Evolutionary conservation across 2,888 invertebrate species (phyloP), one percentile per base, ranked within the genome.

Genomic region (Scaptomyza caliginosa): DNA sequence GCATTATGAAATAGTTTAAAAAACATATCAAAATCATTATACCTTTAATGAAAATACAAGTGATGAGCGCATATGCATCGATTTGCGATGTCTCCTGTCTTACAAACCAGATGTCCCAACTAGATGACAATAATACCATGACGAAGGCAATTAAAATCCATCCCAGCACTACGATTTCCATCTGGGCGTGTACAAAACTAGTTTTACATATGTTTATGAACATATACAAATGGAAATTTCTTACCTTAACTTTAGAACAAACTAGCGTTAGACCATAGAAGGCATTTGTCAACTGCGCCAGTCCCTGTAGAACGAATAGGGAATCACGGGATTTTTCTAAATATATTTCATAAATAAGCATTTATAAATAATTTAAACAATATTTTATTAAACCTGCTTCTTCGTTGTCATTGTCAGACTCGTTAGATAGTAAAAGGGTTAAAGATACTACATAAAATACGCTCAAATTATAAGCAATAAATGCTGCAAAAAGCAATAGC

Each of bases 231-330:
- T 2, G 17, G n/a, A 0, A 2, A 1, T 5, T 6, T 3, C 6
- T 5, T 6, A 71, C 71, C 71, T 66, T 45, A 6, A 48, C 13
- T n/a, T 71, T 62, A 3, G 4, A 19, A 50, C 67, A 62, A 1
- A 71, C 67, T 16, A 60, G 45, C 2, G 26, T 8, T 1, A 71
- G 13, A 5, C 71, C 66, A 48, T 43, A 58, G 21, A 57, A 2
- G 0, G 42, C 36, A 55, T 71, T 71, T 1, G 34, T 17, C 3
- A 66, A 38, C 24, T 70, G 49, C 0, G 40, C 5, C 7, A 54
- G 0, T 2, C 16, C 13, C 11, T 28, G 45, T 11, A 36, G 0
- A n/a, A 36, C n/a, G 7, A 59, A 3, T n/a, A 56, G 8, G 1
- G 40, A 26, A n/a, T 17, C 2, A 5, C 0, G 3, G 8, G 4